Percentiles rank a stretch among this genome's conserved stretches.
These are phyloP conservation scores for Pentamera pediparva DNA, from an alignment of 53 echinoderm and acorn worm species.

Conservation along the genomic window DNA sequence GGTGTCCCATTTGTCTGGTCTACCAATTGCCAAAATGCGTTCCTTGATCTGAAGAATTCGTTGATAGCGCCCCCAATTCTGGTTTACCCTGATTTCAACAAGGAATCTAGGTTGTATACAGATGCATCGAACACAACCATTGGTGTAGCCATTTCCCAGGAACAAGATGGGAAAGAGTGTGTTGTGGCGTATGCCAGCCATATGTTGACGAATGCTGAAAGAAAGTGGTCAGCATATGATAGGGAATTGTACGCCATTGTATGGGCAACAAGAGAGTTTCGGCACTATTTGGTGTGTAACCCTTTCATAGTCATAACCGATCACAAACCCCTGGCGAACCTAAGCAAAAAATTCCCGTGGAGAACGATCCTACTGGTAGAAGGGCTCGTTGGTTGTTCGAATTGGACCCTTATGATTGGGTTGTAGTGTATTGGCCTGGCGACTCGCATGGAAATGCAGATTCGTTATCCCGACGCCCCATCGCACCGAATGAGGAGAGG, in stretches of 20 bases:
- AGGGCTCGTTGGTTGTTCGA: neutral
- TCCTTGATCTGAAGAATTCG: constrained; percentile 12
- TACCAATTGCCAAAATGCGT: constrained; percentile 41
- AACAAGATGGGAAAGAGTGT: neutral
- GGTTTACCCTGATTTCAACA: constrained; percentile 1
- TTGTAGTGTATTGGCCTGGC: neutral
- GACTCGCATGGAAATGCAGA: neutral
- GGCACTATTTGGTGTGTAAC: too few species aligned
- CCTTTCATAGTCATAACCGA: too few species aligned
- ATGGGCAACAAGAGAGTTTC: too few species aligned
- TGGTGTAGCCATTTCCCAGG: neutral
- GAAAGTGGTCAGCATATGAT: too few species aligned
- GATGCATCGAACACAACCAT: neutral
- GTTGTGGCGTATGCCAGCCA: too few species aligned
- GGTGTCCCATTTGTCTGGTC: constrained; percentile 40
- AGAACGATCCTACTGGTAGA: too few species aligned
- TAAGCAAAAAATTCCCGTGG: too few species aligned
- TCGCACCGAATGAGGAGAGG: too few species aligned
- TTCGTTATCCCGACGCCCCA: neutral
- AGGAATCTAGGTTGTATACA: neutral
- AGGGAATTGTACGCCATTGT: too few species aligned
- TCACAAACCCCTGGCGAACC: too few species aligned
- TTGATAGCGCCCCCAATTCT: constrained; percentile 21
- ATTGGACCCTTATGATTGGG: neutral
- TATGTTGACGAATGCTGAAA: too few species aligned